These are phyloP conservation scores for Chunga burmeisteri DNA, from an alignment of 2,113 vertebrate species.

Conservation along the genomic window DNA sequence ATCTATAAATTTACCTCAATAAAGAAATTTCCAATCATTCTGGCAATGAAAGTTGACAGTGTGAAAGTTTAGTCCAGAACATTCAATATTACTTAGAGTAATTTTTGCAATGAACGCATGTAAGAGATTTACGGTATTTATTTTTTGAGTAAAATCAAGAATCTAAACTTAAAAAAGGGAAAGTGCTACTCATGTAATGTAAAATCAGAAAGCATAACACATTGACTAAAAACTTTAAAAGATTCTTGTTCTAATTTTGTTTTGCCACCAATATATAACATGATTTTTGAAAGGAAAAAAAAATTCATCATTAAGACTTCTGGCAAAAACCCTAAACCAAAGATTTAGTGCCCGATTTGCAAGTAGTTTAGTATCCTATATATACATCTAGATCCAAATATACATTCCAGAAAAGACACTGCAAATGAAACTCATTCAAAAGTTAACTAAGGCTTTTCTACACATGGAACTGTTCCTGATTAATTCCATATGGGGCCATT, in stretches of 20 bases:
- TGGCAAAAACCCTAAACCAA: background rate
- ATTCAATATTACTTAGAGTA: background rate
- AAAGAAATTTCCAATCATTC: background rate
- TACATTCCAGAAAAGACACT: constrained; percentile 8
- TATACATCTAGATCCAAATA: constrained; percentile 2
- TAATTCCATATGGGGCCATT: constrained; percentile 22
- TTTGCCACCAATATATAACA: background rate
- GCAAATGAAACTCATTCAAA: constrained; percentile 33
- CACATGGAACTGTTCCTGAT: constrained; percentile 33
- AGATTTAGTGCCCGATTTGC: background rate
- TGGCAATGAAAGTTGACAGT: background rate
- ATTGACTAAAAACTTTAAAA: background rate
- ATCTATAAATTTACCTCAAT: background rate
- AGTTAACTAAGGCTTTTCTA: constrained; percentile 51
- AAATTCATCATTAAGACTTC: background rate
- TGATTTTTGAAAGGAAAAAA: background rate
- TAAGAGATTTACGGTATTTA: background rate
- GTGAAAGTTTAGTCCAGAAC: background rate
- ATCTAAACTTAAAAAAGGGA: background rate
- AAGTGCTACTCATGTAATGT: background rate
- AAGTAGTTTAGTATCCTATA: background rate
- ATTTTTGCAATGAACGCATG: background rate
- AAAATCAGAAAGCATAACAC: background rate
- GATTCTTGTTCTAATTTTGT: background rate
- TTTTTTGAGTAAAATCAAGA: background rate